A percentile compares a stretch with the other conserved stretches of the same genome.
Evolutionary conservation across 2,113 vertebrate genomes (phyloP).

Genomic region (Sisor rabdophorus): DNA sequence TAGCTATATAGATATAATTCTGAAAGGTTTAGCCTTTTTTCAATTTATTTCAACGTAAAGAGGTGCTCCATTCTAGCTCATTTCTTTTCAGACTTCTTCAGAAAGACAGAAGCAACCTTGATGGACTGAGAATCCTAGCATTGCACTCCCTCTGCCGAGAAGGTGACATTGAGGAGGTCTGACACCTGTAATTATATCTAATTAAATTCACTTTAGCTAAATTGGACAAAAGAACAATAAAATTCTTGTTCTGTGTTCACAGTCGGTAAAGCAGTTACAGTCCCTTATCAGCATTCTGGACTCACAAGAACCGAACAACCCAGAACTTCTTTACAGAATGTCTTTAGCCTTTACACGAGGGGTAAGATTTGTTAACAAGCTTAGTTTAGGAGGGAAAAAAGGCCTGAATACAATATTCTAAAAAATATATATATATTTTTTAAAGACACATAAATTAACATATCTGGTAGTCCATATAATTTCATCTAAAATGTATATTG

Average conservation of each 20-base stretch:
- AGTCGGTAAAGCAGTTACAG: conserved; percentile 80
- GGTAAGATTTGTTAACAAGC: conserved; percentile 67
- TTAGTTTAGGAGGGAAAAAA: background rate
- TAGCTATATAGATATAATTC: background rate
- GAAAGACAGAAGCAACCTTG: conserved; percentile 83
- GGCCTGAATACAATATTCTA: background rate
- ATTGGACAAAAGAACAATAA: background rate
- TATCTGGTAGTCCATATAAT: background rate
- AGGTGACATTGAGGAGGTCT: conserved; percentile 82
- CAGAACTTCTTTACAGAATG: conserved; percentile 81
- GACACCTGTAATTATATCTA: conserved; percentile 18
- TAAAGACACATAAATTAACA: too few species aligned
- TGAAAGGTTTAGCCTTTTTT: background rate
- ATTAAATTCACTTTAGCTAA: background rate
- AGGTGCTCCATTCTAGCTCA: conserved; percentile 32
- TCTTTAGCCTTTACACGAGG: conserved; percentile 87
- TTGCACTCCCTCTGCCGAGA: conserved; percentile 86
- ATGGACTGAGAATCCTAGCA: conserved; percentile 85
- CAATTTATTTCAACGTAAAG: background rate
- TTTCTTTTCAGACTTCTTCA: conserved; percentile 80
- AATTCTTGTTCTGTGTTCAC: conserved; percentile 43
- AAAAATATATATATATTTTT: background rate
- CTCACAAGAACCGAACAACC: conserved; percentile 80
- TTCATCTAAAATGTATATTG: background rate
- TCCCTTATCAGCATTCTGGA: conserved; percentile 79